Base-by-base conservation (phyloP, 2,888 invertebrate species). In the Sarcophaga rosellei region DNA sequence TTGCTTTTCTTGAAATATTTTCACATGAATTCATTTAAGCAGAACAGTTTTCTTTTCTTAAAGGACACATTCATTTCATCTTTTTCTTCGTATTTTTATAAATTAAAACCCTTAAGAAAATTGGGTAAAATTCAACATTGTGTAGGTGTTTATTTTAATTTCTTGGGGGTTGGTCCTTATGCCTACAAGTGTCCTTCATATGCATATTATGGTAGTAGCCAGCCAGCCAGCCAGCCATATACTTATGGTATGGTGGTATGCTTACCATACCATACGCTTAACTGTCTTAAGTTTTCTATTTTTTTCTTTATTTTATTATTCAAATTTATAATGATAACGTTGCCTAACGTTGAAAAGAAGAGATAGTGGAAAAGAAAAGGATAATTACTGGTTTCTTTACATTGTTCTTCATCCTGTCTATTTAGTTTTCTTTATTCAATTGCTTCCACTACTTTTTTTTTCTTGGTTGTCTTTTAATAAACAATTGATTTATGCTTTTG, bases 11-110 rank as follows among this genome's bases (percentile, higher is more conserved):
- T 35, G 81, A 87, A 87, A 84, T 88, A 89, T 89, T 89, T 92
- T 90, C 90, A 91, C 91, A 91, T 90, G 91, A 90, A 91, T 90
- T 91, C 90, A 91, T 90, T 90, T 89, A 90, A 90, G 90, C 90
- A 89, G 85, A 75, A 88, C 82, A 53, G 59, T 23, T 23, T 70
- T 47, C 35, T 70, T 47, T 59, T 79, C 57, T 5, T 66, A 70
- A 84, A 81, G 84, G 66, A 53, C 53, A 8, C 8, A 35, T 35
- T 35, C 35, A 8, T 35, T 8, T 35, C 35, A 35, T 10, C 0
- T 35, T 35, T 35, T 77, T 77, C 25, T 81, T 59, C 88, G 84
- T 17, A 62, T 78, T 77, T 45, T 81, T 59, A 86, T 85, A 79
- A 68, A 62, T 61, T 35, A 47, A 68, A 11, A 35, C 35, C 35